Evolutionary conservation across 2,888 invertebrate species (phyloP).

Genomic region (Tipula vernalis): DNA sequence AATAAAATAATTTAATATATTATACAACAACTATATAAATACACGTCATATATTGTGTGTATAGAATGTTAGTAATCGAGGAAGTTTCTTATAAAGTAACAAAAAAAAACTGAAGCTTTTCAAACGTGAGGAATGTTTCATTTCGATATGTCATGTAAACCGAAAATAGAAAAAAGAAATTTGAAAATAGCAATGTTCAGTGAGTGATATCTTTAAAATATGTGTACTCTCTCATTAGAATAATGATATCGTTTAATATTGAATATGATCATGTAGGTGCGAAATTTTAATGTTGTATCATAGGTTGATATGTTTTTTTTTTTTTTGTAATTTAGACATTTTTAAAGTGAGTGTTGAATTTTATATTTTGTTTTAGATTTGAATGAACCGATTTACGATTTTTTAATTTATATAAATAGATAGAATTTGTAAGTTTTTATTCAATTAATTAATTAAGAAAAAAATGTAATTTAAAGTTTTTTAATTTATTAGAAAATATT

Average conservation of each 20-base stretch:
- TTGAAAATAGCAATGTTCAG: neutral
- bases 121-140: neutral
- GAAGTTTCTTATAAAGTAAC: neutral
- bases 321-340: neutral
- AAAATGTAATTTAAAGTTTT: neutral
- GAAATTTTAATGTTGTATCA: neutral
- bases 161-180: neutral
- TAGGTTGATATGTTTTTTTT: neutral
- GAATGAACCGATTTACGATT: neutral
- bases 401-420: neutral
- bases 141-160: neutral
- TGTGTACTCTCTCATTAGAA: neutral
- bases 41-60: neutral
- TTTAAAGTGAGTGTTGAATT: neutral
- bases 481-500: neutral
- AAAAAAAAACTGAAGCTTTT: neutral
- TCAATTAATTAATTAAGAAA: neutral
- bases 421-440: neutral
- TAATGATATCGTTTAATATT: neutral
- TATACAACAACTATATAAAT: neutral
- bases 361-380: neutral
- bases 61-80: neutral
- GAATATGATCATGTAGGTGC: neutral
- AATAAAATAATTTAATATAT: neutral
- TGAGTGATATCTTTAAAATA: neutral